Base-by-base conservation (phyloP, 2,797 vertebrate species). In the Zenarchopterus dispar region DNA sequence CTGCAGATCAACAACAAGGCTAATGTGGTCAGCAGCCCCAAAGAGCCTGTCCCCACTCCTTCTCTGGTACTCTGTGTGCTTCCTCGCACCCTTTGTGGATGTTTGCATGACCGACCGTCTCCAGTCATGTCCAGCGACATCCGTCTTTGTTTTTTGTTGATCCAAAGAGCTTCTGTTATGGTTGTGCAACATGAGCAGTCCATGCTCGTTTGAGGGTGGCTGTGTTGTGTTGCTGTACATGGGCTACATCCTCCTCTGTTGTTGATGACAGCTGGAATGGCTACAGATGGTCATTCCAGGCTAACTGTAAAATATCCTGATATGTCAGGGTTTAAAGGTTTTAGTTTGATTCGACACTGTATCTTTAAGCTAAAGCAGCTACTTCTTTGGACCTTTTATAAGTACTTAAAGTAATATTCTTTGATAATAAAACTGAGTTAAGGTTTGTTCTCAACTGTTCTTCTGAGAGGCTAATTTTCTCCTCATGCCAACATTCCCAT, bases 1-100 rank as follows among this genome's bases (percentile, higher is more conserved):
- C 93, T 95, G 92, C 94, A 98, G 96, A 97, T 97, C 95, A 97
- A 97, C 96, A 99, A 94, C 96, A 98, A 97, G 96, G 92, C 95
- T 90, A 97, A 97, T 96, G 95, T 98, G 93, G 94, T 97, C 94
- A 97, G 93, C 95, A 96, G 95, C 93, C 94, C 96, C 91, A 97
- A 96, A 97, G 96, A 98, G 91, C 93, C 95, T 90, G 93, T 93
- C 85, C 94, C 94, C 85, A 93, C 95, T 93, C 96, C 96, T 50
- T 95, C 95, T 93, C 96, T 99, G 97, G 97, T 98, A 99, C 86
- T 77, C 81, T 79, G 83, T 75, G 67, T 78, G 79, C 75, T 75
- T 76, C 76, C 69, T 93, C 81, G 48, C 81, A 79, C 73, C 36
- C 60, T 70, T 67, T 53, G 60, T 79, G 77, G 24, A 5, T 39